These are phyloP conservation scores for Vombatus ursinus DNA, from an alignment of 2,113 vertebrate genomes.

Conservation along the genomic window DNA sequence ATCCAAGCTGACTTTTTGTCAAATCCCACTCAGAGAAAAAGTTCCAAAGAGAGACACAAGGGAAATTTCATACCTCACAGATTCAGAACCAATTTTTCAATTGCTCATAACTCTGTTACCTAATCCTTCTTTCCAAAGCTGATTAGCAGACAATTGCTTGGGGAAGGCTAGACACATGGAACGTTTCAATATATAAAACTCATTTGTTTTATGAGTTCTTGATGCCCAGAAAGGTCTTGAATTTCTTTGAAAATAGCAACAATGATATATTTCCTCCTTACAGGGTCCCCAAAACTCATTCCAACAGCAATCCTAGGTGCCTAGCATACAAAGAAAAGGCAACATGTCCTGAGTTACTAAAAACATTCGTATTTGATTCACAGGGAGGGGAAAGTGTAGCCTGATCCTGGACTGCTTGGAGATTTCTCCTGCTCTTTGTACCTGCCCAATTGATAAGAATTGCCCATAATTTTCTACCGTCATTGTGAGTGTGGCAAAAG, in stretches of 20 bases:
- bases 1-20: neutral
- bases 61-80: neutral
- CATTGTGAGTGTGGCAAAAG: neutral
- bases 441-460: neutral
- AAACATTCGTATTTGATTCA: neutral
- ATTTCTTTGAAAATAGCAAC: constrained; percentile 49
- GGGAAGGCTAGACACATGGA: neutral
- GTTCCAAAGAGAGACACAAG: neutral
- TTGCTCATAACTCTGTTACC: neutral
- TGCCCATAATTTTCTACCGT: neutral
- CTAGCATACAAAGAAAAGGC: neutral
- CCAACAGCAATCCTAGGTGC: neutral
- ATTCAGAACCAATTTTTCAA: neutral
- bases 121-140: constrained; percentile 14
- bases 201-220: constrained; percentile 43
- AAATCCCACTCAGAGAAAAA: neutral
- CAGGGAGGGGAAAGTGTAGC: neutral
- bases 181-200: constrained; percentile 17
- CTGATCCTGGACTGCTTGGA: neutral
- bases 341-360: neutral
- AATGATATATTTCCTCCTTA: constrained; percentile 27
- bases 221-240: constrained; percentile 24
- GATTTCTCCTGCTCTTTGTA: neutral
- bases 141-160: neutral
- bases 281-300: neutral